Evolutionary conservation across 2,797 vertebrate species (phyloP).

Genomic region (Neopelma chrysocephalum): DNA sequence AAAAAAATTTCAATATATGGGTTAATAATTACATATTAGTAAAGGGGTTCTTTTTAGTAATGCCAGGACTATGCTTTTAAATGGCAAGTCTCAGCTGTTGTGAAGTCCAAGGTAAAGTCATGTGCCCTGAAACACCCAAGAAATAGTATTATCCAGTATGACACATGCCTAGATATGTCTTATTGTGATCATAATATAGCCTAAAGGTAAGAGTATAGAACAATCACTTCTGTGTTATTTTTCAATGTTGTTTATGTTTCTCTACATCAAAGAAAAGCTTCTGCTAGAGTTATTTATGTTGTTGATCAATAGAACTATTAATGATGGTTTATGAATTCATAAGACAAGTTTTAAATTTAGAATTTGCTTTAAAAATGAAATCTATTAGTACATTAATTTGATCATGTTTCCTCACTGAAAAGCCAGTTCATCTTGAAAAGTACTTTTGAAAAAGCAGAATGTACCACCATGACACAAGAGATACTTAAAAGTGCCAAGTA

Average conservation of each 20-base stretch:
- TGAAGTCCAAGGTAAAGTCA: conserved; percentile 29
- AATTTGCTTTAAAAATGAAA: conserved; percentile 22
- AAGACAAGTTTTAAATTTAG: conserved; percentile 20
- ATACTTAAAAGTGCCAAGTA: not conserved
- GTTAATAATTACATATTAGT: not conserved
- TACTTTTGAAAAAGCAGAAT: not conserved
- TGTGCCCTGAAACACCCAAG: conserved; percentile 62
- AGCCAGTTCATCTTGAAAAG: conserved; percentile 16
- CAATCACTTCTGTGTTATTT: conserved; percentile 17
- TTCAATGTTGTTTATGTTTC: conserved; percentile 30
- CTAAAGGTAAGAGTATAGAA: conserved; percentile 60
- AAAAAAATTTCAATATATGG: not conserved
- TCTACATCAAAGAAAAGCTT: conserved; percentile 26
- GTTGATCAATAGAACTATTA: conserved; percentile 30
- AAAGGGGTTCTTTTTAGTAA: not conserved
- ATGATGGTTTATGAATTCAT: conserved; percentile 19
- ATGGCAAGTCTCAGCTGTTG: conserved; percentile 43
- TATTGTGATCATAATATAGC: conserved; percentile 65
- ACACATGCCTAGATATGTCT: conserved; percentile 71
- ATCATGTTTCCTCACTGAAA: conserved; percentile 18
- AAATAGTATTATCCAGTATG: conserved; percentile 67
- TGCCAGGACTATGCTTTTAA: not conserved
- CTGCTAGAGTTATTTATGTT: conserved; percentile 14
- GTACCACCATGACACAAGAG: not conserved
- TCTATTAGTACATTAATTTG: conserved; percentile 9